phyloP scores from a whole-genome alignment of 2,888 invertebrate species.

The Chymomyza procnemis region DNA sequence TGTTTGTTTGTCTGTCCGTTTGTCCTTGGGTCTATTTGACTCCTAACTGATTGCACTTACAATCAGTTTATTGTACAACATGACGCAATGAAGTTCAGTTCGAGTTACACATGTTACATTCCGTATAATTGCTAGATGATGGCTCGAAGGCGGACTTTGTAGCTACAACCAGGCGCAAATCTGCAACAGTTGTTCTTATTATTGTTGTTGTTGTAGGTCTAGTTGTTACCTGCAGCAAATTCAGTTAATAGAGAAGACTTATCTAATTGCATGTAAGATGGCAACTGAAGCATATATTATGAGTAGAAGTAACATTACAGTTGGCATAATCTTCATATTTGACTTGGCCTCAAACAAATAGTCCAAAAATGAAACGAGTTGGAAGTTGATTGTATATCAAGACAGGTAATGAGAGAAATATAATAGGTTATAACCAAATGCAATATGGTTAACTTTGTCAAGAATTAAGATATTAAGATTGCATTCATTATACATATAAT shows the following conservation, averaged over 20 bases:
- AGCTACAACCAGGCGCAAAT: conserved; percentile 6
- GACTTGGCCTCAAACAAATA: background rate
- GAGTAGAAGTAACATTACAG: background rate
- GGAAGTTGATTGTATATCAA: background rate
- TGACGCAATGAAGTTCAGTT: conserved; percentile 7
- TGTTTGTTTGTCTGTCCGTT: background rate
- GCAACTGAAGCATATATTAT: background rate
- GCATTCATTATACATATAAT: no score
- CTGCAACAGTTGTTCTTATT: background rate
- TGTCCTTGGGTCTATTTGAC: conserved; percentile 2
- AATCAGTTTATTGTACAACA: conserved; percentile 58
- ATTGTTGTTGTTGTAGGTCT: no score
- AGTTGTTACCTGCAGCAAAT: background rate
- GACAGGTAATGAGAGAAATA: background rate
- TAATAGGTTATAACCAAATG: background rate
- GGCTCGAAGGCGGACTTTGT: conserved; percentile 16
- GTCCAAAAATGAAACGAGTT: background rate
- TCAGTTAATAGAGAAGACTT: background rate
- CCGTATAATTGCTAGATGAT: conserved; percentile 10
- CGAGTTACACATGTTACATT: conserved; percentile 30
- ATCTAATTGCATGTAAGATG: background rate
- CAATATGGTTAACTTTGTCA: background rate
- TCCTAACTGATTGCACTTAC: conserved; percentile 59
- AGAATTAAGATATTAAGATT: no score
- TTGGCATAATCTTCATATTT: background rate